Evolutionary conservation across 2,888 invertebrate species (phyloP).

Genomic region (Harpagoxenus sublaevis): DNA sequence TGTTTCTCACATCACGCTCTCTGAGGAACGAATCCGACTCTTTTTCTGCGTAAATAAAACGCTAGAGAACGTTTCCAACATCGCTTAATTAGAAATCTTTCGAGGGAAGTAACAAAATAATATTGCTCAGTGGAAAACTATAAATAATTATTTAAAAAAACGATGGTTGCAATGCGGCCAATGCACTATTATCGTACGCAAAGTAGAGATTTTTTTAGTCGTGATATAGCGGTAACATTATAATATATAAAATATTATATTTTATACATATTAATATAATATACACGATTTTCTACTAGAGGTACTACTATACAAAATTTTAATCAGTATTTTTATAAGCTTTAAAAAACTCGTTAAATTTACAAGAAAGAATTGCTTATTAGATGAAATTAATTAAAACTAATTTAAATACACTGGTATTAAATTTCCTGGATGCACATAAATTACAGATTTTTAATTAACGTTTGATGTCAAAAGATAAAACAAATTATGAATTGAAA

Average conservation of each 20-base stretch:
- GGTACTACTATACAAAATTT: not conserved
- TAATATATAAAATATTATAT: slow-evolving; percentile 20
- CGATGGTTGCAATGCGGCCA: not conserved
- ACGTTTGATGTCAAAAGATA: not conserved
- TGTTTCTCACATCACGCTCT: slow-evolving; percentile 18
- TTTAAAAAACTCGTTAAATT: too few species aligned
- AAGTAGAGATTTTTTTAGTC: not conserved
- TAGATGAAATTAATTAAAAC: not conserved
- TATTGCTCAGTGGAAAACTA: not conserved
- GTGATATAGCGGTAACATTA: not conserved
- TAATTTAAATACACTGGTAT: not conserved
- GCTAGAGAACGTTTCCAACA: not conserved
- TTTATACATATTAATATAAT: not conserved
- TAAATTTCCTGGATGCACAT: not conserved
- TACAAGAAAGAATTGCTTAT: not conserved
- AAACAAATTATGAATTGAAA: not conserved
- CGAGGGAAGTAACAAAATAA: not conserved
- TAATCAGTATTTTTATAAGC: not conserved
- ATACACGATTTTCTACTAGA: not conserved
- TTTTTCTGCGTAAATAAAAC: not conserved
- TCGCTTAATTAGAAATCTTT: slow-evolving; percentile 6
- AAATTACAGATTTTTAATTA: not conserved
- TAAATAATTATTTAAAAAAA: slow-evolving; percentile 22
- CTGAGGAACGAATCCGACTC: not conserved
- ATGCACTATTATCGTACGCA: not conserved